Base-by-base conservation (phyloP, 2,888 invertebrate species). In the Ferdinandea cuprea region DNA sequence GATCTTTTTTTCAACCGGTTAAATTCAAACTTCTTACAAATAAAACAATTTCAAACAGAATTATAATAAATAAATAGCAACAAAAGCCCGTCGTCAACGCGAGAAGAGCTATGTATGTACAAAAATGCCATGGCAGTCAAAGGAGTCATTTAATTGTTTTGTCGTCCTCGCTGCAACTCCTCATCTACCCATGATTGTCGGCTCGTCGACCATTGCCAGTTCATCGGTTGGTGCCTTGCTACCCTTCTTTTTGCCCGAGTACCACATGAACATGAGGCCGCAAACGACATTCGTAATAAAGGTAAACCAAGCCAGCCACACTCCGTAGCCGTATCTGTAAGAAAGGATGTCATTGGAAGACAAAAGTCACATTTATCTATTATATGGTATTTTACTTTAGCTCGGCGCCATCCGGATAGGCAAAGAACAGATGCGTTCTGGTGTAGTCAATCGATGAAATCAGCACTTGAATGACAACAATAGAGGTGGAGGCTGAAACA, bases 181-280 rank as follows among this genome's bases (percentile, higher is more conserved):
- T 89, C 87, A 94, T 93, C 94, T 93, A 87, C 94, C 94, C 85
- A 97, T 95, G 88, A 95, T 95, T 44, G 95, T 95, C 0, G 96
- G 96, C 87, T 96, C 96, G 87, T 97, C 96, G 4, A 95, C 96
- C 94, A 95, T 94, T 0, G 95, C 96, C 42, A 96, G 92, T 88
- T 96, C 95, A 85, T 95, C 95, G n/a, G 93, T 95, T 3, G 95
- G 95, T 0, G 96, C 96, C 87, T 95, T 95, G 86, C 94, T 94
- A 0, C 96, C 95, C 92, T 97, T 97, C 90, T 95, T 94, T 89
- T 97, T 97, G 73, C 95, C 94, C 0, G 96, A 96, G 89, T 94
- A 96, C 91, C 96, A 92, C 86, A 97, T 93, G 89, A 97, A 97
- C 61, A 94, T 92, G 8, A 93, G 91, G 0, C 95, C 95, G 9